These are phyloP conservation scores for Cyanistes caeruleus DNA, from an alignment of 2,113 vertebrate species.

Conservation along the genomic window DNA sequence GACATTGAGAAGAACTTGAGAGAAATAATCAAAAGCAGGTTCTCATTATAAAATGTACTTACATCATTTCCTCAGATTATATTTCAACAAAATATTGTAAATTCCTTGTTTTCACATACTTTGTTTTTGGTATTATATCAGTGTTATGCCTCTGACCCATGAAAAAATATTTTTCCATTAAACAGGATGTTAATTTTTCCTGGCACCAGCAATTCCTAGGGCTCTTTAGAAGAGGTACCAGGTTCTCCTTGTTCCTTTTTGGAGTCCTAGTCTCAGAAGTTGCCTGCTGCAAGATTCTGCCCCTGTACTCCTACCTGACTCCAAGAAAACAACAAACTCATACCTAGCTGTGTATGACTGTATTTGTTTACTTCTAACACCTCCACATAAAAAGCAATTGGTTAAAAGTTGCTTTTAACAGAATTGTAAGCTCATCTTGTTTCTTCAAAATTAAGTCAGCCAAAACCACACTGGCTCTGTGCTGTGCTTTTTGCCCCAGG, in stretches of 20 bases:
- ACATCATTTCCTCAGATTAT: slow-evolving; percentile 7
- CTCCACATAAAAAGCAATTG: background rate
- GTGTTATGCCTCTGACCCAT: background rate
- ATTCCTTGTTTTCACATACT: background rate
- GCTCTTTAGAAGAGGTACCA: background rate
- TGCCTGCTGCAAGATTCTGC: background rate
- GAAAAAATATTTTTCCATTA: background rate
- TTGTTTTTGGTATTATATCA: background rate
- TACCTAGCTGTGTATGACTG: background rate
- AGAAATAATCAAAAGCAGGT: background rate
- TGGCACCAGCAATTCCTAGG: background rate
- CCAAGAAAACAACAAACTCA: background rate
- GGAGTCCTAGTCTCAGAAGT: background rate
- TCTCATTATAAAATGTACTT: slow-evolving; percentile 7
- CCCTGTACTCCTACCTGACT: background rate
- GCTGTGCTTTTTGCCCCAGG: background rate
- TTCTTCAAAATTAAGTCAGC: background rate
- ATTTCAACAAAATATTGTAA: slow-evolving; percentile 20
- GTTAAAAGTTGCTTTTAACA: background rate
- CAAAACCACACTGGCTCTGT: background rate
- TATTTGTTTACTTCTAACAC: background rate
- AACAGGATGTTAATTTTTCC: background rate
- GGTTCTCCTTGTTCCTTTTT: background rate
- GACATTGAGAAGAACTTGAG: background rate
- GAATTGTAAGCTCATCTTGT: background rate